Evolutionary conservation across 2,888 invertebrate genomes (phyloP).

Genomic region (Resseliella maxima): DNA sequence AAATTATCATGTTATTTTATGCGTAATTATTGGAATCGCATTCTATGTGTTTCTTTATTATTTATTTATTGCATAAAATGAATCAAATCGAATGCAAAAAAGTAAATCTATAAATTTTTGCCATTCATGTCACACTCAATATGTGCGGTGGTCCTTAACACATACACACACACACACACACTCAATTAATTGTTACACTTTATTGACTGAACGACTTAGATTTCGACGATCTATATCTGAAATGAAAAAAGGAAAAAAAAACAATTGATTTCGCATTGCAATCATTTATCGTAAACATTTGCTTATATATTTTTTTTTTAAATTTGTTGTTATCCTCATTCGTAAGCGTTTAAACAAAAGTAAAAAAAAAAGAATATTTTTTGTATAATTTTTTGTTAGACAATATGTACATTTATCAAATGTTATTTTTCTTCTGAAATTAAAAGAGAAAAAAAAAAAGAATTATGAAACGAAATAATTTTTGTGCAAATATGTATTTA

Average conservation of each 20-base stretch:
- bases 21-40: background rate
- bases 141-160: no score
- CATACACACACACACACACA: background rate
- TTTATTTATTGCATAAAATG: background rate
- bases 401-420: slow-evolving; percentile 35
- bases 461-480: slow-evolving; percentile 16
- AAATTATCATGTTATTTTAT: slow-evolving; percentile 3
- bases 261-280: background rate
- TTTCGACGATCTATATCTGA: background rate
- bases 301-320: background rate
- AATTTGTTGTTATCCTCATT: slow-evolving; percentile 50
- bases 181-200: background rate
- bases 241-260: background rate
- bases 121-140: background rate
- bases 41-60: slow-evolving; percentile 15
- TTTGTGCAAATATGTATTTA: slow-evolving; percentile 30
- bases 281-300: background rate
- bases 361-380: background rate
- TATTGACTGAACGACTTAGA: background rate
- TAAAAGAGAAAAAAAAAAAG: no score
- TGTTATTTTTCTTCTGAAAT: slow-evolving; percentile 4
- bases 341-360: slow-evolving; percentile 29
- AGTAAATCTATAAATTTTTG: background rate
- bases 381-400: slow-evolving; percentile 3
- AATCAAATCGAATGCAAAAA: background rate